phyloP scores from a whole-genome alignment of 2,113 vertebrate species.

The Lipophrys pholis region DNA sequence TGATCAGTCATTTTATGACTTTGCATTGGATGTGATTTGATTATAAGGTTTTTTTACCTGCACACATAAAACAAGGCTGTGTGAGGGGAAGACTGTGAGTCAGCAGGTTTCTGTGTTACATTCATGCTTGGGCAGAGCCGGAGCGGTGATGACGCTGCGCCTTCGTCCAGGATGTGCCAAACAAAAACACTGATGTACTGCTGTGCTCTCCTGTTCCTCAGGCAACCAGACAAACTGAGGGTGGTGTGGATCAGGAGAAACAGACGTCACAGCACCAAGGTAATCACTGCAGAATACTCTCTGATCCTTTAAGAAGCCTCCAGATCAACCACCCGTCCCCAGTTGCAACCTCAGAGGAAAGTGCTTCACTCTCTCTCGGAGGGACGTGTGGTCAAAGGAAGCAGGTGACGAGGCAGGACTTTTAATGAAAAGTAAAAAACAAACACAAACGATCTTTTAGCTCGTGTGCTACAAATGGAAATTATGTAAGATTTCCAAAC shows the following conservation, averaged over 20 bases:
- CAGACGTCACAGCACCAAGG: conserved; percentile 89
- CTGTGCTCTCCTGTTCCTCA: conserved; percentile 60
- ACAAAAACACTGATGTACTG: neutral
- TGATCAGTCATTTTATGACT: too few species aligned
- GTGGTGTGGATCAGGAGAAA: conserved; percentile 91
- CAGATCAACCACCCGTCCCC: neutral
- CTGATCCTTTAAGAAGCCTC: rapidly evolving
- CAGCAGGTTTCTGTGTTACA: neutral
- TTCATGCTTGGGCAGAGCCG: neutral
- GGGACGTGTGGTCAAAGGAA: too few species aligned
- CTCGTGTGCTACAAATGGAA: too few species aligned
- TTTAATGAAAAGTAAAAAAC: too few species aligned
- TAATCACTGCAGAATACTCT: conserved; percentile 28
- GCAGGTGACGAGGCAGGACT: too few species aligned
- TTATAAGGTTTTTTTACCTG: too few species aligned
- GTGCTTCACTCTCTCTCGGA: too few species aligned
- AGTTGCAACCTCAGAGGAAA: too few species aligned
- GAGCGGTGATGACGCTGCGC: neutral
- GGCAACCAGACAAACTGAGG: conserved; percentile 92
- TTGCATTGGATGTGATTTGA: too few species aligned
- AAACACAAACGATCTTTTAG: too few species aligned
- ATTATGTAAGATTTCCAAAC: too few species aligned
- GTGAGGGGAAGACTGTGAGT: neutral
- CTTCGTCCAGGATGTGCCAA: too few species aligned
- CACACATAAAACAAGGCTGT: neutral